Base-by-base conservation (phyloP, 2,797 vertebrate genomes). In the Carcharodon carcharias region DNA sequence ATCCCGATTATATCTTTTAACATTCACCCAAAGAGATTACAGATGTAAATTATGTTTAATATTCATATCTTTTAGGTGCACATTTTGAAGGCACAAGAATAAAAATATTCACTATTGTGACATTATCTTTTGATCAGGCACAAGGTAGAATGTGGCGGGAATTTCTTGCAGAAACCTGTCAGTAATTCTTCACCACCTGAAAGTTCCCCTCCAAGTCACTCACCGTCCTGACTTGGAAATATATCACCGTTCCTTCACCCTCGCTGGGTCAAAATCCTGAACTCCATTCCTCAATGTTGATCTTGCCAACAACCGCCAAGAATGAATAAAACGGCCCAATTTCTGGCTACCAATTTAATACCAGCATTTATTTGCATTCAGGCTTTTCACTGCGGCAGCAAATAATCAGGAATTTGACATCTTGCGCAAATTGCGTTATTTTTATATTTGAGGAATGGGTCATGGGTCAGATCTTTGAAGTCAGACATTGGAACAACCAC, bases 301-400 rank as follows among this genome's bases (percentile, higher is more conserved):
- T 28, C 73, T n/a, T 80, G 12, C 73, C 73, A 80, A 31, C 35
- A 28, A 14, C 35, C 12, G 0, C 23, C 35, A n/a, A 3, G 35
- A n/a, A 80, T n/a, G 35, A 12, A n/a, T 69, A 23, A 0, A 69
- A 69, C 6, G 40, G 71, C 88, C 96, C 28, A 23, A 45, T 69
- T 92, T 91, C 61, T 95, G 40, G 3, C 87, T 92, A 85, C 65
- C 97, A 98, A 98, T 98, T 98, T 97, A 98, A 97, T 96, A 21
- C 0, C 21, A 97, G 97, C 96, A 97, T 7, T 98, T 97, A 3
- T 97, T 97, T 96, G 94, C 96, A 96, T 97, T 97, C 97, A 97
- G 97, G 98, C 96, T 98, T 98, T 98, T 97, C 97, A 97, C 96
- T 96, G 96, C 97, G 97, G 97, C 96, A 96, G 96, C 97, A 95